Conservation (phyloP, 2,888 invertebrate genomes). For the Lasioglossum marginatum region DNA sequence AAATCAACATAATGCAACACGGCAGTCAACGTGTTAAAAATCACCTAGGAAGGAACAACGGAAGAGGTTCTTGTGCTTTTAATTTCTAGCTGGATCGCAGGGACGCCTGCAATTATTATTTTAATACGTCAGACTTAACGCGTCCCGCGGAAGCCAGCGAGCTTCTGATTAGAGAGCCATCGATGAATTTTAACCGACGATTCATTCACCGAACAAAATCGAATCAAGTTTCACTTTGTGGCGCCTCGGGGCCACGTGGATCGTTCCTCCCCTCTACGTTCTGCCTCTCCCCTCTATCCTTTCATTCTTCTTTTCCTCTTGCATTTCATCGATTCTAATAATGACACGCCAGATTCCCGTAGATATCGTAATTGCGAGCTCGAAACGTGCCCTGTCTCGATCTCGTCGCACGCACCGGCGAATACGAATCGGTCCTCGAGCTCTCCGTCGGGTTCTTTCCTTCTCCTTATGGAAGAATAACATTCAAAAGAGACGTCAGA, state of each 20-base stretch:
- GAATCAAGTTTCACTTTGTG: constrained; percentile 6
- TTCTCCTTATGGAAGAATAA: constrained; percentile 55
- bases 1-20: not conserved
- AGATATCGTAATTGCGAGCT: constrained; percentile 67
- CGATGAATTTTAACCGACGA: constrained; percentile 9
- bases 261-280: not conserved
- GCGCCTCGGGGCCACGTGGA: constrained; percentile 5
- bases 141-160: not conserved
- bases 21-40: not conserved
- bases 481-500: constrained; percentile 70
- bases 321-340: constrained; percentile 50
- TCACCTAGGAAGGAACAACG: not conserved
- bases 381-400: constrained; percentile 80
- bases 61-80: not conserved
- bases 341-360: constrained; percentile 56
- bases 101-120: not conserved
- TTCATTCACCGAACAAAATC: constrained; percentile 4
- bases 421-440: constrained; percentile 60
- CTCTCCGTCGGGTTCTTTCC: constrained; percentile 1
- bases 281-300: not conserved
- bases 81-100: not conserved
- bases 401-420: constrained; percentile 70
- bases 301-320: not conserved
- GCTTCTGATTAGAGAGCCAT: not conserved
- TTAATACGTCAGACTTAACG: not conserved